Percentiles rank a stretch among this genome's conserved stretches.
Evolutionary conservation across 2,113 vertebrate species (phyloP).

Genomic region (Pterophyllum scalare): DNA sequence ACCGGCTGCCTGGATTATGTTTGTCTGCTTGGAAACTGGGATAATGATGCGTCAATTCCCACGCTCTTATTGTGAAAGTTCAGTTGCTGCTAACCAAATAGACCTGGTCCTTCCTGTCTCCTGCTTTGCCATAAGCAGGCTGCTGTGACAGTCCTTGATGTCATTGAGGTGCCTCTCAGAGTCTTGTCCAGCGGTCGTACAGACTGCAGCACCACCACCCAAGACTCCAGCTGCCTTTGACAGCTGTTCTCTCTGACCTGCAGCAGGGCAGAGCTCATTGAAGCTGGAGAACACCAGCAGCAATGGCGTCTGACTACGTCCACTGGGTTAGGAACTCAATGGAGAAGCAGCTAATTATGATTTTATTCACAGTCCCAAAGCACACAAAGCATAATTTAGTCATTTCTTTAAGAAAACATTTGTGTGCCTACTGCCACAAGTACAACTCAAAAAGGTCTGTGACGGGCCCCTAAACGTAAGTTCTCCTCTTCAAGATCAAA

Average conservation of each 20-base stretch:
- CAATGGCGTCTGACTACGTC: neutral
- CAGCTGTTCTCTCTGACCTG: no score
- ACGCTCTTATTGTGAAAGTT: neutral
- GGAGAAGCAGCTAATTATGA: neutral
- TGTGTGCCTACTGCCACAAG: neutral
- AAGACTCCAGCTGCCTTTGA: no score
- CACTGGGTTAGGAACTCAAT: neutral
- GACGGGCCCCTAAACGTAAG: no score
- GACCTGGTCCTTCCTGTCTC: neutral
- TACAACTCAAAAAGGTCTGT: neutral
- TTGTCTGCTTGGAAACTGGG: neutral
- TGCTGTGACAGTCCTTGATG: neutral
- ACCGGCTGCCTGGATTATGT: neutral
- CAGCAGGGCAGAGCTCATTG: no score
- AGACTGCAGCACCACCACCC: no score
- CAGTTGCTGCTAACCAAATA: accelerated
- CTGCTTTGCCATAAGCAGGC: no score
- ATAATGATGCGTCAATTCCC: accelerated
- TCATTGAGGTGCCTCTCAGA: neutral
- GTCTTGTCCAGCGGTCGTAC: no score
- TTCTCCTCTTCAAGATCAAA: neutral
- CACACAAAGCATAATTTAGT: no score
- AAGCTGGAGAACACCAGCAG: no score
- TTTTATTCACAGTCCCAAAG: neutral
- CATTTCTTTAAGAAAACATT: no score